phyloP scores from a whole-genome alignment of 2,113 vertebrate genomes.

The Mobula hypostoma region DNA sequence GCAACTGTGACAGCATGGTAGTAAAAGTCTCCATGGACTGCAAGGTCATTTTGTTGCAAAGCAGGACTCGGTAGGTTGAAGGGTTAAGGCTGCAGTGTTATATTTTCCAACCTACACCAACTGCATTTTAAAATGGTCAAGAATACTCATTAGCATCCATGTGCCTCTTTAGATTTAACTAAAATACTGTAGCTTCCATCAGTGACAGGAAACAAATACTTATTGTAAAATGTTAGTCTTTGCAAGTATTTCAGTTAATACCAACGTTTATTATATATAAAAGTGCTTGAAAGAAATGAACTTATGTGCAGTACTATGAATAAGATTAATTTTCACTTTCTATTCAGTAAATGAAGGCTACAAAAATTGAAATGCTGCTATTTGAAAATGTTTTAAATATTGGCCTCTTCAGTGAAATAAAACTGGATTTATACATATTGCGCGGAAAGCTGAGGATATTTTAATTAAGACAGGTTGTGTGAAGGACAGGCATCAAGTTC shows the following conservation, averaged over 20 bases:
- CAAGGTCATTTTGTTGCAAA: slow-evolving; percentile 3
- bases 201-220: background rate
- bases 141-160: slow-evolving; percentile 20
- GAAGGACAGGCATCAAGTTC: slow-evolving; percentile 1
- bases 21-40: slow-evolving; percentile 4
- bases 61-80: background rate
- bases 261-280: background rate
- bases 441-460: slow-evolving; percentile 16
- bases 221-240: background rate
- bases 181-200: background rate
- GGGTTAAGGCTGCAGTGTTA: slow-evolving; percentile 10
- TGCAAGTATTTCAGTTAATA: background rate
- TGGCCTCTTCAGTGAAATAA: background rate
- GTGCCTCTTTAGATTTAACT: background rate
- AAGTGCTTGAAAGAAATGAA: background rate
- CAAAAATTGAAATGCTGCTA: background rate
- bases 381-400: background rate
- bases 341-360: background rate
- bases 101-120: background rate
- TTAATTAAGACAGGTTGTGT: slow-evolving; percentile 20
- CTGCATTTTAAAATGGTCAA: slow-evolving; percentile 9
- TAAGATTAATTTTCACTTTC: background rate
- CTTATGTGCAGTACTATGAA: background rate
- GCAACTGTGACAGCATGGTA: background rate
- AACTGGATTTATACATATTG: background rate